Conservation (phyloP, 2,888 invertebrate species). For the Cabera pusaria region DNA sequence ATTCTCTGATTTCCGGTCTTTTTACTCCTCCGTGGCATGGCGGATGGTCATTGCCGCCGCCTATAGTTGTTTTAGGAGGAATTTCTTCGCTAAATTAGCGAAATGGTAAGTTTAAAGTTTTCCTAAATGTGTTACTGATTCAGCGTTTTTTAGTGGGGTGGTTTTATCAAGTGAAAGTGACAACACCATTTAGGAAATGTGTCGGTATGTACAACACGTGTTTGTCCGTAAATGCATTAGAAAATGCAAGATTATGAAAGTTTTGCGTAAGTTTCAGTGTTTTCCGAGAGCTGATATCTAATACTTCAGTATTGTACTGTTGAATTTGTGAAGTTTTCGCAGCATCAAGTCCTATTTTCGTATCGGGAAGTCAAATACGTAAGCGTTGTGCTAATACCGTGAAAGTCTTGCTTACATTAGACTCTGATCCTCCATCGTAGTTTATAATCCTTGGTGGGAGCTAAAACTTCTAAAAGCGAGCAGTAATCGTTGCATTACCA, state of each 20-base stretch:
- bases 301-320: neutral
- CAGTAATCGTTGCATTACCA: too few relatives aligned
- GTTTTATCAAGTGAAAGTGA: constrained; percentile 48
- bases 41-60: constrained; percentile 77
- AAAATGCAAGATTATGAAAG: constrained; percentile 14
- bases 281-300: constrained; percentile 5
- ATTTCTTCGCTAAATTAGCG: constrained; percentile 74
- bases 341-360: neutral
- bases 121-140: constrained; percentile 41
- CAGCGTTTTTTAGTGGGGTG: constrained; percentile 43
- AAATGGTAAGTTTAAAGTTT: constrained; percentile 72
- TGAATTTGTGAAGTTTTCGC: neutral
- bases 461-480: too few relatives aligned
- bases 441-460: too few relatives aligned
- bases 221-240: constrained; percentile 25
- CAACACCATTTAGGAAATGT: constrained; percentile 25
- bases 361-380: too few relatives aligned
- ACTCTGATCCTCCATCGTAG: too few relatives aligned
- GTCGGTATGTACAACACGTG: constrained; percentile 32
- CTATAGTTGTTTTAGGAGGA: constrained; percentile 73
- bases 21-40: constrained; percentile 83
- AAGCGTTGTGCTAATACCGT: constrained; percentile 11
- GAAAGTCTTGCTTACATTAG: too few relatives aligned
- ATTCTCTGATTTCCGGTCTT: constrained; percentile 71
- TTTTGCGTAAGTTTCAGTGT: constrained; percentile 20